These are phyloP conservation scores for Anagrus nilaparvatae DNA, from an alignment of 1,140 invertebrate genomes.

Conservation along the genomic window DNA sequence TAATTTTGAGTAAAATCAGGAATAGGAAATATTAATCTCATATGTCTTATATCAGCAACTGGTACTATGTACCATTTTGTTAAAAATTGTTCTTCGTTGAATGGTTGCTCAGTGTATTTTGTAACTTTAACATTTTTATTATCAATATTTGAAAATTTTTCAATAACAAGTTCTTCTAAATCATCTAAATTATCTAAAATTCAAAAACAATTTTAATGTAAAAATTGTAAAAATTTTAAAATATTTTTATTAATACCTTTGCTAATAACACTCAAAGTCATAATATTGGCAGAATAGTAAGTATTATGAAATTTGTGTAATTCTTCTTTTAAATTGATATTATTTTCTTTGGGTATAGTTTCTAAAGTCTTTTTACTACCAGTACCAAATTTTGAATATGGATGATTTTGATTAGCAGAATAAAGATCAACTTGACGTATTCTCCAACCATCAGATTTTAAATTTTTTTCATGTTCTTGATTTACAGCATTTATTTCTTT, in stretches of 20 bases:
- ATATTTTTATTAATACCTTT: conserved; percentile 58
- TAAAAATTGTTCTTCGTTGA: conserved; percentile 54
- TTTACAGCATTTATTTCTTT: conserved; percentile 91
- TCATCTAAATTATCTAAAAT: too few species aligned
- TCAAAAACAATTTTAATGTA: too few species aligned
- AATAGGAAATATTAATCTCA: conserved; percentile 80
- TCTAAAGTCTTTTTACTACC: conserved; percentile 78
- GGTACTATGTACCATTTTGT: conserved; percentile 67
- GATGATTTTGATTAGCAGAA: conserved; percentile 62
- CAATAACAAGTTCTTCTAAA: conserved; percentile 67
- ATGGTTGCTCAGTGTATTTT: conserved; percentile 73
- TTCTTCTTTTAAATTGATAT: conserved; percentile 73
- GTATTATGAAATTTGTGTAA: conserved; percentile 81
- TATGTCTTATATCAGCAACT: conserved; percentile 80
- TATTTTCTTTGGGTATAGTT: conserved; percentile 64
- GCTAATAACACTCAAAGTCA: conserved; percentile 78
- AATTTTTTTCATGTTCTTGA: conserved; percentile 92
- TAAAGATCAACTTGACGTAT: conserved; percentile 78
- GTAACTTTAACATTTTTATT: conserved; percentile 67
- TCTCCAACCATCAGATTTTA: conserved; percentile 78
- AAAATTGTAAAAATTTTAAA: too few species aligned
- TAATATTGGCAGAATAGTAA: conserved; percentile 91
- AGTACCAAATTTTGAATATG: conserved; percentile 85
- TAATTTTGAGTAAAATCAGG: conserved; percentile 78
- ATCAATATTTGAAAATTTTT: conserved; percentile 65